phyloP scores from a whole-genome alignment of 2,888 invertebrate genomes.

The Parnassius mnemosyne region DNA sequence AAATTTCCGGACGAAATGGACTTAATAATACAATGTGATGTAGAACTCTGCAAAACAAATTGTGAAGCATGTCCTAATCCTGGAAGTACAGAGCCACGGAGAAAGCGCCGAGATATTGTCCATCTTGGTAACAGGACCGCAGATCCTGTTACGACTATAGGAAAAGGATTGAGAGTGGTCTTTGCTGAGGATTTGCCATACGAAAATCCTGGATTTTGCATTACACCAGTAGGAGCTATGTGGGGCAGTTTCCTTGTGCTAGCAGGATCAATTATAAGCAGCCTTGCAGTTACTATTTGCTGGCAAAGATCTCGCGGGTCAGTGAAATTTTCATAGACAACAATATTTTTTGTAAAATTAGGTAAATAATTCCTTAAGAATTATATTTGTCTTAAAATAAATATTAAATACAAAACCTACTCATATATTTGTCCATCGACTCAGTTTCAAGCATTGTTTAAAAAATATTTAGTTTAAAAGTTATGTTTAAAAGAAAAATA shows the following conservation, averaged over 20 bases:
- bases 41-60: slow-evolving; percentile 89
- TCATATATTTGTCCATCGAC: too few relatives aligned
- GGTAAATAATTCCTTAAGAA: background rate
- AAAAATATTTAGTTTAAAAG: too few relatives aligned
- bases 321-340: slow-evolving; percentile 51
- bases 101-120: slow-evolving; percentile 67
- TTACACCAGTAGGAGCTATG: slow-evolving; percentile 83
- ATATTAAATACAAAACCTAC: too few relatives aligned
- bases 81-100: slow-evolving; percentile 79
- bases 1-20: slow-evolving; percentile 94
- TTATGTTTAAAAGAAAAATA: background rate
- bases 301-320: slow-evolving; percentile 66
- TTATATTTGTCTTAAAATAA: too few relatives aligned
- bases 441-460: too few relatives aligned
- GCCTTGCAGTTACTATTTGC: slow-evolving; percentile 61
- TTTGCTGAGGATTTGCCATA: slow-evolving; percentile 83
- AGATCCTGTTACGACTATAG: slow-evolving; percentile 82
- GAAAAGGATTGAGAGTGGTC: slow-evolving; percentile 84
- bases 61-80: slow-evolving; percentile 87
- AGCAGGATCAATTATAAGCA: slow-evolving; percentile 80
- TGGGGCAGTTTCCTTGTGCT: slow-evolving; percentile 82
- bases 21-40: slow-evolving; percentile 89
- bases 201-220: slow-evolving; percentile 76
- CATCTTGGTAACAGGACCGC: slow-evolving; percentile 72
- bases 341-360: too few relatives aligned